Evolutionary conservation across 2,797 vertebrate genomes (phyloP).

Genomic region (Lates japonicus): DNA sequence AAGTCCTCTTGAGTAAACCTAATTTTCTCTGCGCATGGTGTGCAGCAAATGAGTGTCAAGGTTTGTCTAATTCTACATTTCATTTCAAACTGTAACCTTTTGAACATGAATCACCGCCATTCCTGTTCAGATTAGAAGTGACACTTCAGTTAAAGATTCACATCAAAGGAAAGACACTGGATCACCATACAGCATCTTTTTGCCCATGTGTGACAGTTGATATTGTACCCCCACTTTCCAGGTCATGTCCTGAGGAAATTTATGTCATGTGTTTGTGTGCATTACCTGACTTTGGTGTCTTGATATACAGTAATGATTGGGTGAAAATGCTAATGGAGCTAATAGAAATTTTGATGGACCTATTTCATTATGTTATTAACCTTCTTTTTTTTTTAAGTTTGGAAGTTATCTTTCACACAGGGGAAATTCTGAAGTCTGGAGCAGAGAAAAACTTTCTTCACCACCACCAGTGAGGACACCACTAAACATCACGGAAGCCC

Average conservation of each 20-base stretch:
- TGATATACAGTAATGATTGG: slow-evolving; percentile 33
- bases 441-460: slow-evolving; percentile 12
- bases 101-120: slow-evolving; percentile 6
- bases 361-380: slow-evolving; percentile 32
- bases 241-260: slow-evolving; percentile 14
- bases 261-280: slow-evolving; percentile 41
- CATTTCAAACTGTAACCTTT: slow-evolving; percentile 28
- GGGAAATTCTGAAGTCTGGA: slow-evolving; percentile 25
- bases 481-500: slow-evolving; percentile 9
- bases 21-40: slow-evolving; percentile 10
- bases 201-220: slow-evolving; percentile 35
- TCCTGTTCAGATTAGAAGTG: slow-evolving; percentile 31
- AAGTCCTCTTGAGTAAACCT: slow-evolving; percentile 16
- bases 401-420: neutral
- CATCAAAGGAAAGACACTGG: slow-evolving; percentile 7
- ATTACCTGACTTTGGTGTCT: slow-evolving; percentile 42
- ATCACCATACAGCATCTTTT: slow-evolving; percentile 28
- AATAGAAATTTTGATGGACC: slow-evolving; percentile 22
- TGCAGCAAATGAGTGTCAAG: slow-evolving; percentile 15
- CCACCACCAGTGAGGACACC: neutral
- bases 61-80: slow-evolving; percentile 35
- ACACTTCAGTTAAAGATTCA: slow-evolving; percentile 28
- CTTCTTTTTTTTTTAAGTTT: neutral
- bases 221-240: slow-evolving; percentile 32
- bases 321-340: slow-evolving; percentile 22